Evolutionary conservation across 2,113 vertebrate genomes (phyloP).

Genomic region (Callospermophilus lateralis): DNA sequence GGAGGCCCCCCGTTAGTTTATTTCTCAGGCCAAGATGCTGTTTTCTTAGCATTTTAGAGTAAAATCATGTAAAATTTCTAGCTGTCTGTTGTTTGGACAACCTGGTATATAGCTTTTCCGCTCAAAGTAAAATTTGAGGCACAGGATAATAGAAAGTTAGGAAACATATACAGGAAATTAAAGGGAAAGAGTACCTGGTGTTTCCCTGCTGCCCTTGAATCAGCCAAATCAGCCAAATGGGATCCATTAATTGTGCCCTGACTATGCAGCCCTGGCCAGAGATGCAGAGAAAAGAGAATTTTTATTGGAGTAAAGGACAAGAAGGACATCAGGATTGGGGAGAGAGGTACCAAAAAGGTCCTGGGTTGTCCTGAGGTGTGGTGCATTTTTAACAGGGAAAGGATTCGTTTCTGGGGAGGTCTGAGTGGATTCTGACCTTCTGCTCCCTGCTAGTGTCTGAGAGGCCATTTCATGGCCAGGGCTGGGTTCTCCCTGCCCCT

Average conservation of each 20-base stretch:
- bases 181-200: background rate
- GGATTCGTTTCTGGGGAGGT: background rate
- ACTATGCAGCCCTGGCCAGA: background rate
- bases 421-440: background rate
- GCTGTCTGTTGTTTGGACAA: background rate
- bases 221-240: background rate
- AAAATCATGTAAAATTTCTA: background rate
- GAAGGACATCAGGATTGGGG: background rate
- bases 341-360: background rate
- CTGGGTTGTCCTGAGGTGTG: background rate
- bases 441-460: background rate
- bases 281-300: background rate
- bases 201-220: background rate
- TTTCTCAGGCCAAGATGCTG: constrained; percentile 13
- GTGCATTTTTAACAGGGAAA: background rate
- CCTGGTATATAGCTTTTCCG: background rate
- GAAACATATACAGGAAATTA: background rate
- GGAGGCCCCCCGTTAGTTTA: background rate
- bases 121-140: background rate
- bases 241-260: background rate
- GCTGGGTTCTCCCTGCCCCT: background rate
- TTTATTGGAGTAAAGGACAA: background rate
- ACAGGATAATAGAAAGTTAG: background rate
- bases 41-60: constrained; percentile 25
- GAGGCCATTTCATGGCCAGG: background rate